Evolutionary conservation across 1,140 invertebrate species (phyloP).

Genomic region (Drosophila lini): DNA sequence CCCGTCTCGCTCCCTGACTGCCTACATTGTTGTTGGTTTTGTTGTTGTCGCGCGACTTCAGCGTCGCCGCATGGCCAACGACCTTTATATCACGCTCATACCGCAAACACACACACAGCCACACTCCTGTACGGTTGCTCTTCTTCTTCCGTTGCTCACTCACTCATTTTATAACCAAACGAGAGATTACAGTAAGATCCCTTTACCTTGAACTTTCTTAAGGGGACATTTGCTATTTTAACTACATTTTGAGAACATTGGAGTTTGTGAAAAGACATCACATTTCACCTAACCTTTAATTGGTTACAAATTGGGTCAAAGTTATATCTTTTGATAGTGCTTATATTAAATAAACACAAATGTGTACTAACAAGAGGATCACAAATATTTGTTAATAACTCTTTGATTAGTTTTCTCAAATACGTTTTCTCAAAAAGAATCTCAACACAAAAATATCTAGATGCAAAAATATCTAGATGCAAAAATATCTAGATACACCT

Average conservation of each 20-base stretch:
- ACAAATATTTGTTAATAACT: no score
- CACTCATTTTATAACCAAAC: slow-evolving; percentile 42
- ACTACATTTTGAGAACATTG: not conserved
- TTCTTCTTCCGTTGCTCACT: slow-evolving; percentile 63
- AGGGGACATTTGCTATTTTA: not conserved
- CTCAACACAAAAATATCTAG: not conserved
- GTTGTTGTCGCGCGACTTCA: slow-evolving; percentile 64
- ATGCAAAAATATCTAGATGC: not conserved
- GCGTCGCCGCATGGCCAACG: slow-evolving; percentile 75
- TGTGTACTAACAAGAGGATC: no score
- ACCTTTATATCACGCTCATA: slow-evolving; percentile 73
- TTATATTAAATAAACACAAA: not conserved
- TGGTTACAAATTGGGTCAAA: no score
- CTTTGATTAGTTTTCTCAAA: no score
- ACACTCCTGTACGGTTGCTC: slow-evolving; percentile 28
- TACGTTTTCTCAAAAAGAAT: no score
- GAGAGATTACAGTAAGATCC: slow-evolving; percentile 21
- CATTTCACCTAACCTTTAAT: not conserved
- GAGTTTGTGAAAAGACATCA: not conserved
- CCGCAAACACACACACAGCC: slow-evolving; percentile 30
- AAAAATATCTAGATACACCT: no score
- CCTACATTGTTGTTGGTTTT: slow-evolving; percentile 55
- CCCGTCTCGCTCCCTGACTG: slow-evolving; percentile 33
- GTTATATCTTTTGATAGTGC: not conserved
- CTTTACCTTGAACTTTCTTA: not conserved